Evolutionary conservation across 1,140 invertebrate species (phyloP).

Genomic region (Drosophila ogumai): DNA sequence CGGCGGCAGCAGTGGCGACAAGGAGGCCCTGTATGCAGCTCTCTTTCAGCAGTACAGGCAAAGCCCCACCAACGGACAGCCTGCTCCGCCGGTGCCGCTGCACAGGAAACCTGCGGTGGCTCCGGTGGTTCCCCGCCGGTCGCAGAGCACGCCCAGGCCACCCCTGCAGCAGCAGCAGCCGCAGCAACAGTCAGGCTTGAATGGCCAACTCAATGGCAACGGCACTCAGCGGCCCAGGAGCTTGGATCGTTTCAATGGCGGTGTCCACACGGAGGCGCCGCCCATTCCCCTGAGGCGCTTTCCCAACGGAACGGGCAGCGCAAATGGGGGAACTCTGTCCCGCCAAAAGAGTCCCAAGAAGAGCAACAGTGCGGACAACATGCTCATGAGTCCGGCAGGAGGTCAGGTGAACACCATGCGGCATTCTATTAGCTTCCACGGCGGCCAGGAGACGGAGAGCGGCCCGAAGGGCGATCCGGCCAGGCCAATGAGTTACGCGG

Average conservation of each 20-base stretch:
- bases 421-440: conserved; percentile 81
- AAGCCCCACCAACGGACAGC: conserved; percentile 70
- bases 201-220: conserved; percentile 71
- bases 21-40: conserved; percentile 76
- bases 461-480: conserved; percentile 34
- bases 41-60: conserved; percentile 79
- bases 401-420: conserved; percentile 62
- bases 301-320: conserved; percentile 51
- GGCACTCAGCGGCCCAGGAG: conserved; percentile 73
- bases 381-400: conserved; percentile 38
- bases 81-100: conserved; percentile 55
- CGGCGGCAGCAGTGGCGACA: conserved; percentile 56
- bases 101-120: conserved; percentile 53
- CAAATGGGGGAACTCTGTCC: conserved; percentile 37
- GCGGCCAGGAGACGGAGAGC: conserved; percentile 42
- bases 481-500: conserved; percentile 79
- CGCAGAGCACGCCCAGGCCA: conserved; percentile 77
- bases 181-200: conserved; percentile 39
- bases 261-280: conserved; percentile 53
- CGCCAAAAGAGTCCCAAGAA: conserved; percentile 63
- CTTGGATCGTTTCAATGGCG: conserved; percentile 76
- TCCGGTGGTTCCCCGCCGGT: conserved; percentile 74
- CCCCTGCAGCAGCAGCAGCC: conserved; percentile 53
- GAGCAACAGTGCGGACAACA: conserved; percentile 67
- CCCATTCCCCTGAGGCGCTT: conserved; percentile 78